Conservation (phyloP, 2,797 vertebrate genomes). For the Phylloscopus collybita region DNA sequence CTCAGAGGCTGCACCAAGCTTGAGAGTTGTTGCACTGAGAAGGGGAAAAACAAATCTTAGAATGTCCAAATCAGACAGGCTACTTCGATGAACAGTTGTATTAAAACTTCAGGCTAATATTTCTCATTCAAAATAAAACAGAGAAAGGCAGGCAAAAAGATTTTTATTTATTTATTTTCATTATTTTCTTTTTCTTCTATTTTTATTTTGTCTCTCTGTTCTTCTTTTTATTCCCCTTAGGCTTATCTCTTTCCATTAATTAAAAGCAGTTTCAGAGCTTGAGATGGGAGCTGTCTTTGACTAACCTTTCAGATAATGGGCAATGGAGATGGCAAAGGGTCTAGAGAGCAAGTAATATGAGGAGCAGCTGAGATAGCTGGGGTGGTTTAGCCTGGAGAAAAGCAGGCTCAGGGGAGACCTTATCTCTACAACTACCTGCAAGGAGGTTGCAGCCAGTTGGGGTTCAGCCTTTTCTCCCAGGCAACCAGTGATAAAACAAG, state of each 20-base stretch:
- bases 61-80: background rate
- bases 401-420: background rate
- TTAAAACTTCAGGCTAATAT: background rate
- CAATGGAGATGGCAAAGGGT: background rate
- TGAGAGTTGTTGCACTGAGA: background rate
- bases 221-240: background rate
- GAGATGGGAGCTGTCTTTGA: background rate
- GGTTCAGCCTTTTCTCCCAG: background rate
- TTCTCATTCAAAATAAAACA: background rate
- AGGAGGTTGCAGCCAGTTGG: background rate
- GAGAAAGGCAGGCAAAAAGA: background rate
- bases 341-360: background rate
- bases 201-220: background rate
- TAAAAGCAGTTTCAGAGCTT: background rate
- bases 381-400: background rate
- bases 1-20: background rate
- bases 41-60: background rate
- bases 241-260: background rate
- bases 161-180: background rate
- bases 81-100: background rate
- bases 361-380: background rate
- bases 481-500: background rate
- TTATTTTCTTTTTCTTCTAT: background rate
- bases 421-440: background rate
- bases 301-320: background rate